Evolutionary conservation across 2,888 invertebrate genomes (phyloP).

Genomic region (Drosophila parthenogenetica): DNA sequence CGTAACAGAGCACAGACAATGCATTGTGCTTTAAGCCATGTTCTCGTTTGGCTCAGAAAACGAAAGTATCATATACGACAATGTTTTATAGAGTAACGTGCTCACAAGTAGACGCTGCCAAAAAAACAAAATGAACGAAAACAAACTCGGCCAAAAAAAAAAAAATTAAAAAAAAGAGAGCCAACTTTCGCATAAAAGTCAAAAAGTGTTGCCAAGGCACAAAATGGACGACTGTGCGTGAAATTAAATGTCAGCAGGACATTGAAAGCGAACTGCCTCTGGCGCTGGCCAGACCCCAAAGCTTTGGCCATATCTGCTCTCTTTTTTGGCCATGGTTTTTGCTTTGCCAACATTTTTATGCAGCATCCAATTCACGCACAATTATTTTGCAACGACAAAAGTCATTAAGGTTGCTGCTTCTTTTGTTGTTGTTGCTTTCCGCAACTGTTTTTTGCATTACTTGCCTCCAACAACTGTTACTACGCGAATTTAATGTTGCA

Average conservation of each 20-base stretch:
- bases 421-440: slow-evolving; percentile 35
- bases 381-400: slow-evolving; percentile 79
- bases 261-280: slow-evolving; percentile 60
- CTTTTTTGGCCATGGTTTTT: slow-evolving; percentile 8
- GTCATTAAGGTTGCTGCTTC: slow-evolving; percentile 67
- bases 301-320: slow-evolving; percentile 4
- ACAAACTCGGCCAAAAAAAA: slow-evolving; percentile 23
- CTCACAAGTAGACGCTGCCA: slow-evolving; percentile 30
- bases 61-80: slow-evolving; percentile 51
- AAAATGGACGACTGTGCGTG: slow-evolving; percentile 79
- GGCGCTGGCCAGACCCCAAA: slow-evolving; percentile 22
- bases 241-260: slow-evolving; percentile 80
- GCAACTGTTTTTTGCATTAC: slow-evolving; percentile 14
- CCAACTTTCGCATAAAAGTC: slow-evolving; percentile 68
- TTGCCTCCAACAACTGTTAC: slow-evolving; percentile 4
- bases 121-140: slow-evolving; percentile 25
- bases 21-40: slow-evolving; percentile 45
- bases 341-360: slow-evolving; percentile 40
- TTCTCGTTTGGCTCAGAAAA: slow-evolving; percentile 26
- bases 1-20: slow-evolving; percentile 35
- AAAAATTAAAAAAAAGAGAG: not conserved
- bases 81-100: slow-evolving; percentile 15
- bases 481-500: slow-evolving; percentile 9
- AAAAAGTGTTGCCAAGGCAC: slow-evolving; percentile 78
- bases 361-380: slow-evolving; percentile 72